Base-by-base conservation (phyloP, 2,797 vertebrate species). In the Sebastes variabilis region DNA sequence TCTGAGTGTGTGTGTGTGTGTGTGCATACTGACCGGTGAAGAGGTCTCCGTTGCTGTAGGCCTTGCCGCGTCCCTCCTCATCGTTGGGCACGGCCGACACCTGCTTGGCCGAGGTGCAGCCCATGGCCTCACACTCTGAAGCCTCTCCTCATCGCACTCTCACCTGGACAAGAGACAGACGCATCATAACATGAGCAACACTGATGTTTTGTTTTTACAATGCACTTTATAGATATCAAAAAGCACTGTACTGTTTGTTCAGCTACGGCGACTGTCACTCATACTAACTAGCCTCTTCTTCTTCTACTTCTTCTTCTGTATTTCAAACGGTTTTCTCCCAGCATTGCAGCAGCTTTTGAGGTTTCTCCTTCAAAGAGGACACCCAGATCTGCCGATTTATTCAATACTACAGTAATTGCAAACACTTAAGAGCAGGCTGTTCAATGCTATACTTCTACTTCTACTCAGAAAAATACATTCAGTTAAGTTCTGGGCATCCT, bases 71-170 rank as follows among this genome's bases (percentile, higher is more conserved):
- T 96, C 98, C 98, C 96, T 99, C 98, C 94, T 99, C 98, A 93
- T 99, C 98, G 75, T 96, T 99, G 95, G 99, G 98, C 97, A 99
- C 98, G 94, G 98, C 97, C 94, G 98, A 98, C 96, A 99, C 98
- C 98, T 99, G 98, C 96, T 99, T 99, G 96, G 98, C 98, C 59
- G 98, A 99, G 96, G 98, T 97, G 97, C 98, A 99, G 98, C 98
- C 98, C 98, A 99, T 99, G 96, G 96, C 97, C 97, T 98, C 97
- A 99, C 94, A 84, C 93, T 86, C 91, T 90, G 89, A 89, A 89
- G 54, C 87, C 89, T 91, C 93, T 93, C 94, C 91, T 93, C 93
- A 96, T 96, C 82, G 92, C 93, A 96, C 94, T 92, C 93, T 88
- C 94, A 96, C 95, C 95, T 96, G 87, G 1, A 2, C 12, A 25